These are phyloP conservation scores for Strigops habroptila DNA, from an alignment of 2,113 vertebrate genomes.

Conservation along the genomic window DNA sequence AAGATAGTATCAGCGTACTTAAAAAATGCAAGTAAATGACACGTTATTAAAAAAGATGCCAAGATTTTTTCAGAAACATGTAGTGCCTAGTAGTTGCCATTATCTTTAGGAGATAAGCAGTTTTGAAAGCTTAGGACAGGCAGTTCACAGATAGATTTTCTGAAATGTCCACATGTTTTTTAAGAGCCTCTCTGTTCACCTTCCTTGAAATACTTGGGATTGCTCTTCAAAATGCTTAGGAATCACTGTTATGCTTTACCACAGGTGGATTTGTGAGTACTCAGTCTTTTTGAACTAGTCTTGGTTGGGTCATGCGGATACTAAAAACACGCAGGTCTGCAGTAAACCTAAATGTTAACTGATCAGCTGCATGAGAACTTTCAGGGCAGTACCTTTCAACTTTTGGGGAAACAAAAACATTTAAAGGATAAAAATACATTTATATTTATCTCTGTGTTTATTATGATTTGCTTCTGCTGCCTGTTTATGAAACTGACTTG, in stretches of 20 bases:
- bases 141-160: neutral
- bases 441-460: neutral
- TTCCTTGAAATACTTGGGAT: neutral
- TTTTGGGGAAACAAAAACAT: neutral
- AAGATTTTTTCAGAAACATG: neutral
- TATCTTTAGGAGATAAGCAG: neutral
- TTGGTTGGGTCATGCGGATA: neutral
- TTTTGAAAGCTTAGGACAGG: neutral
- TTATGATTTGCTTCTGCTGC: neutral
- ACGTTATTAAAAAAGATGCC: neutral
- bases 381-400: neutral
- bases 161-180: neutral
- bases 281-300: neutral
- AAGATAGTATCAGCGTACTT: neutral
- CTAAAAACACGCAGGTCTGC: neutral
- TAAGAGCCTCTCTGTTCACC: neutral
- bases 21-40: neutral
- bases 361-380: neutral
- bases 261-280: neutral
- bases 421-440: neutral
- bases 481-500: neutral
- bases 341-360: neutral
- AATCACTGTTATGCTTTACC: neutral
- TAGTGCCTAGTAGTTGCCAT: neutral
- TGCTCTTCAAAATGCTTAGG: neutral